Evolutionary conservation across 2,113 vertebrate species (phyloP), one percentile per base, ranked within the genome.

Genomic region (Epinephelus lanceolatus): DNA sequence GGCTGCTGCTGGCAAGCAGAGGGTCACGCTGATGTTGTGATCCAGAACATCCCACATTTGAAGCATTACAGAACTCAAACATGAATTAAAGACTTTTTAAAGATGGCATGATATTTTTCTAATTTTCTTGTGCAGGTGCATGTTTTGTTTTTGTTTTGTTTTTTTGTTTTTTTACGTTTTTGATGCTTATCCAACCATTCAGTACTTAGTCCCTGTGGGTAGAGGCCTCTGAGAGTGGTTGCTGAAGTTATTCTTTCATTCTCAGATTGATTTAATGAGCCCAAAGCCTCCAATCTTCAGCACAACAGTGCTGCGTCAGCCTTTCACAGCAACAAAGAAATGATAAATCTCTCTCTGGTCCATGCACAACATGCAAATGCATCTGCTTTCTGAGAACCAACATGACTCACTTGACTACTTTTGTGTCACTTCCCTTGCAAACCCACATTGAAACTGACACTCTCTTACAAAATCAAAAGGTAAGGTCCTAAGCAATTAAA

Each of bases 381-480:
- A 4, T 60, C 62, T 61, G 2, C 7, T 78, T 82, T 73, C 62
- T 68, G 21, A 84, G 76, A 84, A 68, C 0, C 15, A 13, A 33
- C 3, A 62, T 74, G 63, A 70, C 37, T 80, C 76, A 85, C 21
- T 33, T 19, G 7, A 25, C 27, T 15, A 47, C 55, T 40, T 66
- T 53, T 59, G 6, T 8, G 8, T 3, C 21, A 14, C 37, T 49
- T 74, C 14, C 25, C 14, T 9, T 56, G 19, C 27, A 37, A 73
- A 47, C 23, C 14, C 8, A 11, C 3, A 52, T 23, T 1, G 9
- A 25, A 51, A 51, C 6, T 0, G 3, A 45, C 5, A 76, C 9
- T 5, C 4, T 59, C 2, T 30, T 18, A 21, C 9, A 17, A 27
- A 7, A 18, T 5, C 1, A 49, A 47, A 27, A 4, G 15, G 18